A percentile compares a stretch with the other conserved stretches of the same genome.
Conservation (phyloP, 2,113 vertebrate genomes). For the Lanius ludovicianus region DNA sequence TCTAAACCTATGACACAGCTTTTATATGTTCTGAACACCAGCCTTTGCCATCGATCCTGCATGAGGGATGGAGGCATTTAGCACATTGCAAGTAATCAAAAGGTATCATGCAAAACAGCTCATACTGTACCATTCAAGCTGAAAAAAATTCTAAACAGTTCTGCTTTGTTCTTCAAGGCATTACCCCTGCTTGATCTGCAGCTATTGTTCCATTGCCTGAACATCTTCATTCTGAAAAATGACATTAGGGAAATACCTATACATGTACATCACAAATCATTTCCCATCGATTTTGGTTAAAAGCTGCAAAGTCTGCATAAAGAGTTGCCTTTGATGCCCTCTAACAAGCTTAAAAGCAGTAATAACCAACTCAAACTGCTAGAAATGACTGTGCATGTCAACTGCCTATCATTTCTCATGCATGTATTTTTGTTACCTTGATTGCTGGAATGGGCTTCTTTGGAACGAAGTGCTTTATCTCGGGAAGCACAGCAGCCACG, state of each 20-base stretch:
- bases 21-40: not conserved
- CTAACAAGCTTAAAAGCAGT: slow-evolving; percentile 54
- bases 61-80: not conserved
- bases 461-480: slow-evolving; percentile 54
- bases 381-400: slow-evolving; percentile 43
- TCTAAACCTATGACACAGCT: slow-evolving; percentile 7
- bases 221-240: not conserved
- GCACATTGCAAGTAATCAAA: not conserved
- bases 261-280: not conserved
- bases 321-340: slow-evolving; percentile 26
- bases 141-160: not conserved
- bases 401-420: not conserved
- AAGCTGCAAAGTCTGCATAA: slow-evolving; percentile 31
- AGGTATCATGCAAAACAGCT: not conserved
- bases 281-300: slow-evolving; percentile 18
- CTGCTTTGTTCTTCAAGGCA: not conserved
- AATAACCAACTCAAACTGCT: slow-evolving; percentile 38
- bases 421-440: slow-evolving; percentile 77
- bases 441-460: slow-evolving; percentile 82
- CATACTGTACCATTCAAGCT: not conserved
- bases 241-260: slow-evolving; percentile 10
- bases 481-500: not conserved
- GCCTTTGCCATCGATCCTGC: not conserved
- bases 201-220: not conserved
- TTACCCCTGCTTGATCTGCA: not conserved